Base-by-base conservation (phyloP, 2,113 vertebrate species). In the Heteronetta atricapilla region DNA sequence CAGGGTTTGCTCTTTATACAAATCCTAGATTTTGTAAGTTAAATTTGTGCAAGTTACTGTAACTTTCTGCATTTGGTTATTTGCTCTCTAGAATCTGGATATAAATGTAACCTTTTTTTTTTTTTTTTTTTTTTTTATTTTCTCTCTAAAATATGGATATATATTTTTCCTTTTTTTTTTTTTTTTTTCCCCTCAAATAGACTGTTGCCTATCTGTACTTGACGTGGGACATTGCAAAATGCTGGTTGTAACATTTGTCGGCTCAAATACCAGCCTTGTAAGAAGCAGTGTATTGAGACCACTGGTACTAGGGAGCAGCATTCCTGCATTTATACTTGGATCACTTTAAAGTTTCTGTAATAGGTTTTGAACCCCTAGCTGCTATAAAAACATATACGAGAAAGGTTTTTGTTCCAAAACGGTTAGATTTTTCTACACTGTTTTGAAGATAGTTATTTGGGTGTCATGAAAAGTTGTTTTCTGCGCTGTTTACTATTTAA, bases 401-500 rank as follows among this genome's bases (percentile, higher is more conserved):
- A 91, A 63, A 22, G 36, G 60, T 11, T 89, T 92, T 60, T 82
- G 11, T 68, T 83, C n/a, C n/a, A 8, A 21, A 93, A 42, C 44
- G 36, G 50, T 82, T 48, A 48, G 33, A 10, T 55, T n/a, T 33
- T 79, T 90, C n/a, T 22, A 21, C 26, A 10, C 31, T 11, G 16
- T 29, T 29, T 13, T 58, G 50, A 25, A 72, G 38, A 8, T 29
- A 64, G 38, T 60, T 91, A 19, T 33, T 93, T 48, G 48, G 19
- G 9, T 79, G 33, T 92, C 77, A 75, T 60, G 78, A 94, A 63
- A 86, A 28, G 26, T 55, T 52, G 11, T 25, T 96, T 96, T 95
- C 36, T 93, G 36, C 94, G 94, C 48, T 76, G 83, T 66, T 91
- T 95, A 76, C 63, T 95, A 1, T 82, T 96, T 95, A 95, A 95